A percentile compares a stretch with the other conserved stretches of the same genome.
Conservation (phyloP, 1,140 invertebrate species). For the Pygmarrhopalites habei region DNA sequence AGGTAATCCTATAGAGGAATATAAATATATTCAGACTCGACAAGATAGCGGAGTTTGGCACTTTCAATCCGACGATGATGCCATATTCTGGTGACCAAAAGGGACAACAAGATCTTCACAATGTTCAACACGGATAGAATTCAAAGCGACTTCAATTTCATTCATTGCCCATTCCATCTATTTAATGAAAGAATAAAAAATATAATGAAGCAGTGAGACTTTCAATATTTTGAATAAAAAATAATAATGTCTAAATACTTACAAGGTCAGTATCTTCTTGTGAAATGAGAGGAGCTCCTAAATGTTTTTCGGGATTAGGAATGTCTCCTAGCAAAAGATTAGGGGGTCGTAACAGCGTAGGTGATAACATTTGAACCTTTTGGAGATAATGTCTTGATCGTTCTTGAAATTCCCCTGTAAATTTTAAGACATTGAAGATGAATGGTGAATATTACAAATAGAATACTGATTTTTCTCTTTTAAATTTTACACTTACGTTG, state of each 20-base stretch:
- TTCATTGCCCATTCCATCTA: conserved; percentile 37
- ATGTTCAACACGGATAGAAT: conserved; percentile 36
- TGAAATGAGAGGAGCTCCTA: conserved; percentile 24
- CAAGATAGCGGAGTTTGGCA: no score
- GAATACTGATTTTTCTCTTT: no score
- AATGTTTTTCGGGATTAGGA: conserved; percentile 36
- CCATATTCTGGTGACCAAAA: conserved; percentile 24
- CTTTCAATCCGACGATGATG: conserved; percentile 20
- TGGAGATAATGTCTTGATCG: conserved; percentile 32
- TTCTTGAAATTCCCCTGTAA: conserved; percentile 37
- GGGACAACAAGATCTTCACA: conserved; percentile 37
- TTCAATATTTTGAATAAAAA: background rate
- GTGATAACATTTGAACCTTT: conserved; percentile 32
- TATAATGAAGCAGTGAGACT: background rate
- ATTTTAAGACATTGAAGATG: no score
- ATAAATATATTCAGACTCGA: no score
- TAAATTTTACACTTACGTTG: no score
- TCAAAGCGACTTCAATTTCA: conserved; percentile 32
- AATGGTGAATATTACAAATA: no score
- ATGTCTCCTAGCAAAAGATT: conserved; percentile 29
- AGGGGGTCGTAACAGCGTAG: conserved; percentile 19
- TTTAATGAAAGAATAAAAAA: background rate
- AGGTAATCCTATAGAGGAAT: no score
- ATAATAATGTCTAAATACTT: conserved; percentile 9
- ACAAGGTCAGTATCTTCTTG: conserved; percentile 37